phyloP scores from a whole-genome alignment of 2,113 vertebrate genomes.

The Oreocharis arfaki region DNA sequence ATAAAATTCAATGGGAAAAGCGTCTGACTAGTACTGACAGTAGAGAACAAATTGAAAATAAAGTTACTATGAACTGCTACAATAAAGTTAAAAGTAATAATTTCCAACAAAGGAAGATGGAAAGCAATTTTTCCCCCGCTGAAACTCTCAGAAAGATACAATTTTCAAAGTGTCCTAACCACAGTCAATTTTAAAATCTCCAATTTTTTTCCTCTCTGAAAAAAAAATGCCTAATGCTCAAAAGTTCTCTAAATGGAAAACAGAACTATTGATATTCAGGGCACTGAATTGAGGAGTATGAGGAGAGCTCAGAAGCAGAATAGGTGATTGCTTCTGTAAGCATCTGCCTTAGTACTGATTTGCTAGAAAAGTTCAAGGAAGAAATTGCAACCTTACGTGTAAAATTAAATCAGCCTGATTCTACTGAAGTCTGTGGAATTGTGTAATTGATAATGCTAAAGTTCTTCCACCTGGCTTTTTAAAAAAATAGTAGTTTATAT shows the following conservation, averaged over 20 bases:
- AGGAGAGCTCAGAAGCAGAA: neutral
- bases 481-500: neutral
- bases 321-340: neutral
- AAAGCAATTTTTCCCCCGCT: neutral
- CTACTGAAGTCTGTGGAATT: neutral
- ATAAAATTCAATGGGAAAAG: neutral
- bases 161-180: neutral
- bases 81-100: neutral
- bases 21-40: neutral
- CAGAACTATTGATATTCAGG: neutral
- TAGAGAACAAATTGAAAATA: neutral
- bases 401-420: neutral
- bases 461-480: neutral
- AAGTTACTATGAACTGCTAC: neutral
- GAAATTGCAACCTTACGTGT: neutral
- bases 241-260: neutral
- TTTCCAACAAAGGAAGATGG: neutral
- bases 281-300: fast-evolving
- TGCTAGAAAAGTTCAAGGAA: neutral
- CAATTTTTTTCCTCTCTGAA: neutral
- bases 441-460: neutral
- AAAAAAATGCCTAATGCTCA: neutral
- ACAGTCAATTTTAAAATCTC: neutral
- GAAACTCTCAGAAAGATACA: neutral
- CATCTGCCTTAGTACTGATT: neutral